phyloP scores from a whole-genome alignment of 2,113 vertebrate genomes.

The Candoia aspera region DNA sequence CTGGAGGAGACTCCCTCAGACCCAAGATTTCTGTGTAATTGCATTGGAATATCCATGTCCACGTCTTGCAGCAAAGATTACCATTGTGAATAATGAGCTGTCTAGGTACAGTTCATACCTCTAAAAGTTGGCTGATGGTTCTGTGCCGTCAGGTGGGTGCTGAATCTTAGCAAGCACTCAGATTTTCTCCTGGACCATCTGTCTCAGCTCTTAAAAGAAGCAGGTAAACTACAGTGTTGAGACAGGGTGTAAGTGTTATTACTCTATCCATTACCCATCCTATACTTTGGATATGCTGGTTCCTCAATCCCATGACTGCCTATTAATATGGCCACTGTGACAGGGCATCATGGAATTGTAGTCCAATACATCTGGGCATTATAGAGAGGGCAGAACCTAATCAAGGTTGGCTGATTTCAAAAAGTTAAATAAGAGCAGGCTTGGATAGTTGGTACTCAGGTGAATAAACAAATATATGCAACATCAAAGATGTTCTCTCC shows the following conservation, averaged over 20 bases:
- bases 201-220: background rate
- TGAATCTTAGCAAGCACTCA: background rate
- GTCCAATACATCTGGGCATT: background rate
- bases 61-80: background rate
- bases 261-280: background rate
- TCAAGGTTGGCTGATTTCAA: background rate
- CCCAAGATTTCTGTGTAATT: background rate
- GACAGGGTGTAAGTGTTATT: background rate
- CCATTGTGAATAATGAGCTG: background rate
- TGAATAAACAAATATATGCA: background rate
- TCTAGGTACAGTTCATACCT: background rate
- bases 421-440: background rate
- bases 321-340: background rate
- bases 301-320: background rate
- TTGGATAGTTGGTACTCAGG: background rate
- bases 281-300: background rate
- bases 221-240: background rate
- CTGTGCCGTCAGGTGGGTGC: background rate
- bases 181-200: background rate
- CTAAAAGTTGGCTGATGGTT: background rate
- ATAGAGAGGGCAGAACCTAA: background rate
- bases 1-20: background rate
- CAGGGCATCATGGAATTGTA: background rate
- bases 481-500: background rate
- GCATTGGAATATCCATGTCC: background rate